Evolutionary conservation across 2,113 vertebrate species (phyloP).

Genomic region (Microcebus jonahi): DNA sequence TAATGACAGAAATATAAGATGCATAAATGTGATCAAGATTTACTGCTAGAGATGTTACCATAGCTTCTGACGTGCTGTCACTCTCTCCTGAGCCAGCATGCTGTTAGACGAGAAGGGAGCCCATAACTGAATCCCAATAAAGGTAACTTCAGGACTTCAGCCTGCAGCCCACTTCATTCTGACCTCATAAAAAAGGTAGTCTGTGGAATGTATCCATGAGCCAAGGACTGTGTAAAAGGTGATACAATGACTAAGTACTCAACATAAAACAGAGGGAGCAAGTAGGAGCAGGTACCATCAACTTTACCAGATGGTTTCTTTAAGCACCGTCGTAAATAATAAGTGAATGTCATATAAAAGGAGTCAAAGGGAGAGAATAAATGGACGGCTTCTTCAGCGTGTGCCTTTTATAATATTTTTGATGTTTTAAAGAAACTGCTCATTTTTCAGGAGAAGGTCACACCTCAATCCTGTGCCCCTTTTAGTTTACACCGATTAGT

Average conservation of each 20-base stretch:
- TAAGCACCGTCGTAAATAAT: conserved; percentile 66
- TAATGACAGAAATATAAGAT: conserved; percentile 55
- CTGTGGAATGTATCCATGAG: not conserved
- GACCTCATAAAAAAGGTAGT: conserved; percentile 63
- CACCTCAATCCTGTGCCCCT: not conserved
- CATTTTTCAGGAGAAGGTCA: not conserved
- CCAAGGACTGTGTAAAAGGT: conserved; percentile 31
- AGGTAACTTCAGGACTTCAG: conserved; percentile 20
- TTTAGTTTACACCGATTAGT: not conserved
- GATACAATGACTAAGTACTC: not conserved
- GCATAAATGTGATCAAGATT: conserved; percentile 61
- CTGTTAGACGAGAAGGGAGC: not conserved
- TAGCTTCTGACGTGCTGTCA: not conserved
- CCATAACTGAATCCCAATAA: not conserved
- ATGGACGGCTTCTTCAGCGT: not conserved
- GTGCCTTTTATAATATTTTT: not conserved
- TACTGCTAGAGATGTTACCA: conserved; percentile 44
- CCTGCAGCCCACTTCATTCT: not conserved
- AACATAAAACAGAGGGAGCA: conserved; percentile 30
- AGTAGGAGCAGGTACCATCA: conserved; percentile 10
- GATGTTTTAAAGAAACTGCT: not conserved
- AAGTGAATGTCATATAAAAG: conserved; percentile 40
- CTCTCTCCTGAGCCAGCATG: not conserved
- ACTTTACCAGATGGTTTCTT: conserved; percentile 67
- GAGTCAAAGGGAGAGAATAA: not conserved